Evolutionary conservation across 2,797 vertebrate genomes (phyloP), one percentile per base, ranked within the genome.

Genomic region (Gila robusta): DNA sequence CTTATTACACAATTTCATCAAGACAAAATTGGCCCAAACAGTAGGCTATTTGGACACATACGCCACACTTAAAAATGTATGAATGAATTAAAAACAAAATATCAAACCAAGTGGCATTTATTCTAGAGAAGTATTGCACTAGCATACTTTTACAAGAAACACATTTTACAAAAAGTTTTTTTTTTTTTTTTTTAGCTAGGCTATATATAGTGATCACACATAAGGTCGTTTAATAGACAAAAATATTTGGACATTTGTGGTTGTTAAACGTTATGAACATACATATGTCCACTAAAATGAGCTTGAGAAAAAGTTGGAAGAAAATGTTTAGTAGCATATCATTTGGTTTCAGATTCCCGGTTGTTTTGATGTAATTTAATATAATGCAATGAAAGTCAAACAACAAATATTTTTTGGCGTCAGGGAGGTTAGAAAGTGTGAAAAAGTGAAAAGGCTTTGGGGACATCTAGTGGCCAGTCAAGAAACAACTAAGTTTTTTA

Each of bases 381-480:
- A 6, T 23, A 44, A 47, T 72, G 70, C 2, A 26, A 4, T 10
- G 4, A 28, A 26, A 19, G 26, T 28, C 71, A 3, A 26, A 26
- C 11, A 41, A 41, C 16, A 4, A 6, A 6, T n/a, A 14, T 14
- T 44, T 12, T 44, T n/a, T 49, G 14, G 23, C 6, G 66, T 73
- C n/a, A 19, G 21, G 10, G 69, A 71, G 70, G n/a, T 47, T 32
- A 14, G 47, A 54, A 37, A 26, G 8, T 6, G 52, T 54, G 52
- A 21, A 6, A 47, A 12, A 59, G 14, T 44, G 23, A 28, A 79
- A 62, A 14, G n/a, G 0, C 21, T 62, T 72, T 47, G 3, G 9
- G 28, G 84, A 64, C 67, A 72, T 64, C 77, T 85, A 73, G 41
- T 8, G 84, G 84, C 1, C 39, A 19, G 12, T 80, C 0, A 7